These are phyloP conservation scores for Raphicerus campestris DNA, from an alignment of 2,113 vertebrate species.

Conservation along the genomic window DNA sequence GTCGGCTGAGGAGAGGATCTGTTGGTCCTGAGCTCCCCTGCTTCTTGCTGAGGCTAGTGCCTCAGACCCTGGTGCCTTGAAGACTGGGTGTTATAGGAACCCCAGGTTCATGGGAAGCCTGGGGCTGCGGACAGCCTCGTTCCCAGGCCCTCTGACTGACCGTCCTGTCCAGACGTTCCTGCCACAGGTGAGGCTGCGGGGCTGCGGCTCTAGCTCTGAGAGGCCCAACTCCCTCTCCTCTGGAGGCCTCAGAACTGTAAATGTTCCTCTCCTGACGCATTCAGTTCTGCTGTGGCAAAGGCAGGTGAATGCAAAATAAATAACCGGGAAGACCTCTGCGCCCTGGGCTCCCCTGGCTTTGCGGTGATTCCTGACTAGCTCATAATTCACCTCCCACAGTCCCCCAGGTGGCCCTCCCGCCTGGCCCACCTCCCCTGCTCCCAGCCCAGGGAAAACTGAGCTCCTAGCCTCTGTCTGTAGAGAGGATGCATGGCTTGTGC, in stretches of 20 bases:
- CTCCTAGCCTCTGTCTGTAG: not conserved
- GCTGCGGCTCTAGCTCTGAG: not conserved
- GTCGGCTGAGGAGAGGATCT: slow-evolving; percentile 6
- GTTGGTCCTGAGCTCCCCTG: not conserved
- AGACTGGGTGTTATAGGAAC: not conserved
- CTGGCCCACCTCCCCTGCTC: not conserved
- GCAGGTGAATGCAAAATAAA: not conserved
- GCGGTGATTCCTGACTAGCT: not conserved
- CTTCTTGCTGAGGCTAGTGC: not conserved
- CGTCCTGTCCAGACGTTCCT: not conserved
- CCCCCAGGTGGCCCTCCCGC: not conserved
- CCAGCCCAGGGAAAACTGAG: not conserved
- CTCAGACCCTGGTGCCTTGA: not conserved
- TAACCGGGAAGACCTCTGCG: not conserved
- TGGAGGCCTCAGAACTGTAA: not conserved
- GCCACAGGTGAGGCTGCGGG: not conserved
- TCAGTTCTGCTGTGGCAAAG: not conserved
- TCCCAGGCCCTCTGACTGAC: accelerated
- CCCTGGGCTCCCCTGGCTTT: not conserved
- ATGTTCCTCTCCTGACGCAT: not conserved
- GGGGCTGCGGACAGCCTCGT: not conserved
- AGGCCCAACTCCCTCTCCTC: not conserved
- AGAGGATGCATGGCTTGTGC: not conserved
- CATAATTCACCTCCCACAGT: not conserved
- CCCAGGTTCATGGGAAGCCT: not conserved